Evolutionary conservation across 1,140 invertebrate genomes (phyloP), one percentile per base, ranked within the genome.

Genomic region (Formica selysi): DNA sequence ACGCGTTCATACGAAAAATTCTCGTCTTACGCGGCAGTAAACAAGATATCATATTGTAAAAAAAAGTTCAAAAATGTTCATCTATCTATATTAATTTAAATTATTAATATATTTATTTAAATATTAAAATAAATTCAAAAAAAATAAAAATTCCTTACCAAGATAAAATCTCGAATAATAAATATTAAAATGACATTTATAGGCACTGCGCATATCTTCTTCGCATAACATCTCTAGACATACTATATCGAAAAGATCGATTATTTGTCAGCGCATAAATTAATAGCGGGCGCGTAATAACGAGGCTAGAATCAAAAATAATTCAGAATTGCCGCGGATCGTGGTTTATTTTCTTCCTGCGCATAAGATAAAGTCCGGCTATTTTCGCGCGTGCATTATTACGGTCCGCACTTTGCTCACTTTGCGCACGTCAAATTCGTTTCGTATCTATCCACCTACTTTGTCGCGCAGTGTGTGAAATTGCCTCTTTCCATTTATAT

Each of bases 261-360:
- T 36, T 79, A 38, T 54, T 85, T 51, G 70, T 78, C 73, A 65
- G 41, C 26, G 54, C n/a, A 38, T 36, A 26, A 59, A 89, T 89
- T 64, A 89, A 89, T 78, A 61, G 59, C 71, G 65, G 32, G 67
- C 79, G 67, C 79, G 87, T 68, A 91, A 62, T 80, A 74, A 73
- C 78, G 81, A 44, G 74, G 87, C 71, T 64, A 74, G 83, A 19
- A 87, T 88, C 87, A 32, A 91, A 78, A 92, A 92, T 92, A 92
- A 57, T 85, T 62, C 57, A 54, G 5, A 78, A 80, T 92, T 89
- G 89, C 88, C 85, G 87, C 87, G 87, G 87, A 93, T 91, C 38
- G 86, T 78, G 92, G 92, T 92, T 93, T 93, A 93, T 93, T 93
- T 93, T 90, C 90, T 65, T 85, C 76, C 79, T 51, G 79, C 51